A percentile compares a stretch with the other conserved stretches of the same genome.
These are phyloP conservation scores for Lysandra bellargus DNA, from an alignment of 2,888 invertebrate genomes.

Conservation along the genomic window DNA sequence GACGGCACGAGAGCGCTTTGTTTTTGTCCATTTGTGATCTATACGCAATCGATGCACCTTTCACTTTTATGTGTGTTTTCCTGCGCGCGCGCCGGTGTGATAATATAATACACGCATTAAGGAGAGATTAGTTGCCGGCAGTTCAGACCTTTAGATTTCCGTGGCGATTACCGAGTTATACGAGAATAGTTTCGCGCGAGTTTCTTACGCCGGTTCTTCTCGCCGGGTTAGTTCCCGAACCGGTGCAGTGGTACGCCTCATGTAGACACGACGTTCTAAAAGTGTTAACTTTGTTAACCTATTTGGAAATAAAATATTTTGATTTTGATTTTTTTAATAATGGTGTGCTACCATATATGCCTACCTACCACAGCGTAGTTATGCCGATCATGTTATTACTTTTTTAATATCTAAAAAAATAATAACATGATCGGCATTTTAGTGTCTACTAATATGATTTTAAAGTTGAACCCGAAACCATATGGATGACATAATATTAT, in stretches of 20 bases:
- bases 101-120: conserved; percentile 12
- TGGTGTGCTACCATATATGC: not conserved
- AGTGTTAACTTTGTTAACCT: too few species aligned
- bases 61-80: conserved; percentile 37
- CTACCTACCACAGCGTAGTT: not conserved
- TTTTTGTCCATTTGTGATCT: conserved; percentile 29
- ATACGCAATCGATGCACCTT: conserved; percentile 34
- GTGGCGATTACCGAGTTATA: not conserved
- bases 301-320: too few species aligned
- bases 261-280: too few species aligned
- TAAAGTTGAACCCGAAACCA: not conserved
- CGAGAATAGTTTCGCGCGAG: not conserved
- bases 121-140: conserved; percentile 5
- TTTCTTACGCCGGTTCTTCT: too few species aligned
- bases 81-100: conserved; percentile 33
- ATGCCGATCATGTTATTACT: not conserved
- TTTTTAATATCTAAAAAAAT: not conserved
- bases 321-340: not conserved
- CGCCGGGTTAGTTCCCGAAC: too few species aligned
- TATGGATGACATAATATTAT: too few species aligned
- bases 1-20: conserved; percentile 15
- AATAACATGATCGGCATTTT: not conserved
- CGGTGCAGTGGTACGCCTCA: too few species aligned
- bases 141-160: conserved; percentile 6
- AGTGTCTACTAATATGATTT: not conserved